phyloP scores from a whole-genome alignment of 2,797 vertebrate genomes.

The Glyptemys insculpta region DNA sequence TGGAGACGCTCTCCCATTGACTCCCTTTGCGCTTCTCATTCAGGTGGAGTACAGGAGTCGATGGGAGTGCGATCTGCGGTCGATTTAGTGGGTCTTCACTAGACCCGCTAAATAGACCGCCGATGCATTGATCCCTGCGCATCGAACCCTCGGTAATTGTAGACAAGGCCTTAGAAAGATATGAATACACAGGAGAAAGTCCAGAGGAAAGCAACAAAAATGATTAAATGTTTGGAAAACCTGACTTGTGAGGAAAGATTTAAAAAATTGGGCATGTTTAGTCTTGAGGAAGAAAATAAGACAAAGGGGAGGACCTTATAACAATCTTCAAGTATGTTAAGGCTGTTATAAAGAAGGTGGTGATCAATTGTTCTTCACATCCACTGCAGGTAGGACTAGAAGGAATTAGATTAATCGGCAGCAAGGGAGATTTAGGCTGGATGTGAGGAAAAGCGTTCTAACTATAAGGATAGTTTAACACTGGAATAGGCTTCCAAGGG shows the following conservation, averaged over 20 bases:
- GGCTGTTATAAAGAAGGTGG: neutral
- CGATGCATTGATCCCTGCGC: no score
- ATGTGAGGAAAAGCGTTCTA: neutral
- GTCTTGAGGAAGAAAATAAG: neutral
- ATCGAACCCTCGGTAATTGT: no score
- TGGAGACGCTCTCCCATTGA: no score
- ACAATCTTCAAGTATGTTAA: neutral
- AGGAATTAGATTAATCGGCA: neutral
- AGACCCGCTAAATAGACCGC: no score
- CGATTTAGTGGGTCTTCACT: no score
- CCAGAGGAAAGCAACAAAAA: neutral
- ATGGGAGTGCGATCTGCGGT: no score
- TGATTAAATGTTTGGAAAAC: neutral
- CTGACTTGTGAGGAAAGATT: neutral
- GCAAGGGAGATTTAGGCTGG: neutral
- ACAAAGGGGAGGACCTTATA: neutral
- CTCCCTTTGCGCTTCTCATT: no score
- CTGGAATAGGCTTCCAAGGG: no score
- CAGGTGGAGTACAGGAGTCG: no score
- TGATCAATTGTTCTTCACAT: neutral
- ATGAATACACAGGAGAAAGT: neutral
- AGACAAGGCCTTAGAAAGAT: neutral
- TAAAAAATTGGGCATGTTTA: neutral
- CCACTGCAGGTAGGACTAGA: neutral
- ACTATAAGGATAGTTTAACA: no score